These are phyloP conservation scores for Cirrhinus molitorella DNA, from an alignment of 2,797 vertebrate species.

Conservation along the genomic window DNA sequence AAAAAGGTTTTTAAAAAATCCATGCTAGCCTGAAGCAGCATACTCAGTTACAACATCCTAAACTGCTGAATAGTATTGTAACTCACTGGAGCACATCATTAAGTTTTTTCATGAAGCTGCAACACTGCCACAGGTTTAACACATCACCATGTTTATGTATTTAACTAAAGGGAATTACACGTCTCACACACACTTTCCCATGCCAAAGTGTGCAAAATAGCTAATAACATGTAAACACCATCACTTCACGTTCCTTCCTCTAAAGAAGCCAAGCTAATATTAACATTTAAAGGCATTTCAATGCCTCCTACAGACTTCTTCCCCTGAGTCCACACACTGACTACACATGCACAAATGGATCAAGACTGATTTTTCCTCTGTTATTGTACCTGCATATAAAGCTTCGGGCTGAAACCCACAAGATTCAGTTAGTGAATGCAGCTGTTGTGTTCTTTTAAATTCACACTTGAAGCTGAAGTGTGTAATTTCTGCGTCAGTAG, in stretches of 20 bases:
- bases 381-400: slow-evolving; percentile 21
- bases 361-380: slow-evolving; percentile 36
- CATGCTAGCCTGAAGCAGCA: slow-evolving; percentile 47
- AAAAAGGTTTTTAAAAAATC: not conserved
- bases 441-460: slow-evolving; percentile 12
- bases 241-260: slow-evolving; percentile 24
- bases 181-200: slow-evolving; percentile 1
- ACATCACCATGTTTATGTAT: slow-evolving; percentile 42
- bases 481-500: not conserved
- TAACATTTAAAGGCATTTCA: slow-evolving; percentile 40
- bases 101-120: slow-evolving; percentile 65
- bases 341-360: slow-evolving; percentile 38
- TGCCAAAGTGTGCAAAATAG: slow-evolving; percentile 7
- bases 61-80: slow-evolving; percentile 68
- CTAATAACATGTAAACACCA: slow-evolving; percentile 25
- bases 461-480: slow-evolving; percentile 24
- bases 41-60: slow-evolving; percentile 66
- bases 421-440: slow-evolving; percentile 11
- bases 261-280: slow-evolving; percentile 43
- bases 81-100: slow-evolving; percentile 73
- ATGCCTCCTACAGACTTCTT: slow-evolving; percentile 22
- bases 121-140: slow-evolving; percentile 62
- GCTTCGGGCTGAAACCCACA: slow-evolving; percentile 2
- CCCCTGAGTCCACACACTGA: slow-evolving; percentile 9
- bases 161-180: slow-evolving; percentile 27